Conservation (phyloP, 2,888 invertebrate species). For the Xanthia togata region DNA sequence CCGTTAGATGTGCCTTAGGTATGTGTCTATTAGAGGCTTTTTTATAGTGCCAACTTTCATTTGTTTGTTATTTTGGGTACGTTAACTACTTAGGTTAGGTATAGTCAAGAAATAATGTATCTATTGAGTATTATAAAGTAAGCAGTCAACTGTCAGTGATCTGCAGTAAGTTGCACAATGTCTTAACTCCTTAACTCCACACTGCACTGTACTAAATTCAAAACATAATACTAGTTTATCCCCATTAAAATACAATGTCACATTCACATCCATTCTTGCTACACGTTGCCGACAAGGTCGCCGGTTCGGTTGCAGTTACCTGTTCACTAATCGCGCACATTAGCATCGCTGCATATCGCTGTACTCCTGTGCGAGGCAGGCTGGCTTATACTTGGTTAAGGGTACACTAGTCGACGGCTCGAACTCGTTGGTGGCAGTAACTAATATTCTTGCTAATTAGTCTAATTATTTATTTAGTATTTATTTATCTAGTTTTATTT, state of each 20-base stretch:
- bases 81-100: not conserved
- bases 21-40: constrained; percentile 8
- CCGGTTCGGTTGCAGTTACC: constrained; percentile 55
- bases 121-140: not conserved
- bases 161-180: not conserved
- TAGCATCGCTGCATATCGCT: constrained; percentile 41
- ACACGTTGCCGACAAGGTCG: constrained; percentile 49
- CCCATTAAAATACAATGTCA: constrained; percentile 9
- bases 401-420: too few relatives aligned
- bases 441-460: too few relatives aligned
- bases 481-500: too few relatives aligned
- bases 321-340: constrained; percentile 55
- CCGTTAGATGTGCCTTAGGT: constrained; percentile 9
- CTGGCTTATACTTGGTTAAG: constrained; percentile 9
- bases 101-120: not conserved
- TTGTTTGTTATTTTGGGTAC: constrained; percentile 16
- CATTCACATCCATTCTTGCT: constrained; percentile 45
- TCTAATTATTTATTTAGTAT: too few relatives aligned
- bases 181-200: not conserved
- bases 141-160: not conserved
- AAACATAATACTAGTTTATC: not conserved
- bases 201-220: too few relatives aligned
- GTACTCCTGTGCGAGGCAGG: constrained; percentile 9
- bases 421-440: too few relatives aligned
- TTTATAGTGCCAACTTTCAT: constrained; percentile 31